Percentiles rank a stretch among this genome's conserved stretches.
Evolutionary conservation across 2,797 vertebrate genomes (phyloP).

Genomic region (Microchirus variegatus): DNA sequence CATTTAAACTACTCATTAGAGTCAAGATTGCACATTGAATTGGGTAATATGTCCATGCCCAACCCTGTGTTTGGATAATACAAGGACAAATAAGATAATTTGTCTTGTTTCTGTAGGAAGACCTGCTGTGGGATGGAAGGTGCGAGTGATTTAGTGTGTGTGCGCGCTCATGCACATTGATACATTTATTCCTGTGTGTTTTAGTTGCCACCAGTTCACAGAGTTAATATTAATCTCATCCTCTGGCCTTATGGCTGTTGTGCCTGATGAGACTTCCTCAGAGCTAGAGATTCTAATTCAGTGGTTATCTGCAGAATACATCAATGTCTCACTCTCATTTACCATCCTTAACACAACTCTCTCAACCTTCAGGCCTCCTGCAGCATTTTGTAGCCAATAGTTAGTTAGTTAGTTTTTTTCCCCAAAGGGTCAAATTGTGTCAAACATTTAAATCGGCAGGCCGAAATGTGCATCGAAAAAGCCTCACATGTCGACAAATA

Average conservation of each 20-base stretch:
- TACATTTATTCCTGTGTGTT: constrained; percentile 17
- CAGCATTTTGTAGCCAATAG: constrained; percentile 20
- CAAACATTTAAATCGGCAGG: too few species aligned
- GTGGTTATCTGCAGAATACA: constrained; percentile 40
- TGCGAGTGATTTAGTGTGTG: constrained; percentile 21
- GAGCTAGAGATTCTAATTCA: constrained; percentile 37
- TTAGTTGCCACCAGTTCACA: constrained; percentile 20
- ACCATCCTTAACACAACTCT: constrained; percentile 25
- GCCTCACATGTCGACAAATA: too few species aligned
- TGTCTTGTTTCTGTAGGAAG: not conserved
- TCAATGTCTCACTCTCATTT: constrained; percentile 21
- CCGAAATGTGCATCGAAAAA: too few species aligned
- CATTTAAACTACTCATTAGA: too few species aligned
- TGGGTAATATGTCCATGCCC: not conserved
- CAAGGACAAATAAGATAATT: not conserved
- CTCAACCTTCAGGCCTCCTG: constrained; percentile 24
- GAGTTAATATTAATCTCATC: constrained; percentile 18
- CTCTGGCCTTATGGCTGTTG: constrained; percentile 30
- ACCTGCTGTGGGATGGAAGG: constrained; percentile 8
- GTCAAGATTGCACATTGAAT: too few species aligned
- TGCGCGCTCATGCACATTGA: constrained; percentile 15
- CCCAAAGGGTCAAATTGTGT: too few species aligned
- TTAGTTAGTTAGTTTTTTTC: constrained; percentile 3
- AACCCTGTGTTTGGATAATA: not conserved
- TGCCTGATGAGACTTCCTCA: constrained; percentile 51